Evolutionary conservation across 2,888 invertebrate genomes (phyloP), one percentile per base, ranked within the genome.

Genomic region (Schizotus pectinicornis): DNA sequence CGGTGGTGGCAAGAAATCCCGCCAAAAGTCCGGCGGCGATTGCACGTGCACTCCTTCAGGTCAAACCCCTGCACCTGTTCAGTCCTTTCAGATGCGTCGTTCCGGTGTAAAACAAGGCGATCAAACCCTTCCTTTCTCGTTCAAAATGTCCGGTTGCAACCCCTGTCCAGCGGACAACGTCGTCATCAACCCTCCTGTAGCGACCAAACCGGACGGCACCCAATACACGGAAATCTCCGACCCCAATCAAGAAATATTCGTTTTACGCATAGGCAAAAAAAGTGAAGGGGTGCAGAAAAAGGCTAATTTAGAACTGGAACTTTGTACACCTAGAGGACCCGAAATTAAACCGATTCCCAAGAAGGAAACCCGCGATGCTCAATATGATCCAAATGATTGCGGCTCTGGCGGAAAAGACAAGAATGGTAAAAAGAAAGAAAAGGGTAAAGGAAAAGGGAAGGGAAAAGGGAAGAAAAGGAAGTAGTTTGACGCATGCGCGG

Each of bases 211-310:
- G 0, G 84, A 83, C 62, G 85, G 85, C 0, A 83, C 85, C 0
- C 76, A 83, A 51, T 83, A 84, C 3, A 82, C 85, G 8, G 86
- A 86, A 68, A 78, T 85, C 3, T 74, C 85, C 0, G 87, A 90
- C 67, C 86, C 88, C 0, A 86, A 89, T 47, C 87, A 87, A 67
- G 90, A 90, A 67, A 84, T 89, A 0, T 90, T 90, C 64, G 80
- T 90, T 2, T 77, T 90, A 38, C 85, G 88, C 69, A 87, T 92
- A 54, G 91, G 91, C 1, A 91, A 90, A 71, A 91, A 91, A 71
- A 86, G 86, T 0, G 88, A 88, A 32, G 87, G 87, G 0, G 85
- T 84, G 38, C 51, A 56, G 13, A 90, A 90, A 78, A 88, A 88
- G 74, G 84, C 84, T 48, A 87, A 84, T 48, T 80, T 89, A 76